A percentile compares a stretch with the other conserved stretches of the same genome.
Conservation (phyloP, 1,140 invertebrate species). For the Latrodectus geometricus region DNA sequence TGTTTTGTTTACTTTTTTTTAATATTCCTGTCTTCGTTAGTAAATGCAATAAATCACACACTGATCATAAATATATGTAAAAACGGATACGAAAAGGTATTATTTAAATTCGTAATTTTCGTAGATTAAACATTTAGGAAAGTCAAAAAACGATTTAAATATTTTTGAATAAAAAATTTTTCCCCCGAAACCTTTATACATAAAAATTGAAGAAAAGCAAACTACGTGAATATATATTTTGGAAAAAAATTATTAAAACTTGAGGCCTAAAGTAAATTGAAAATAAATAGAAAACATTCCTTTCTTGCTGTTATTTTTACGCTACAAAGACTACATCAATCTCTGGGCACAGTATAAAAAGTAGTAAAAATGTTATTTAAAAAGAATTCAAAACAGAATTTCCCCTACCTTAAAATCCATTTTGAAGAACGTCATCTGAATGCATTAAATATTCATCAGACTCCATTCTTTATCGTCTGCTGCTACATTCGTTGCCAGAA, state of each 20-base stretch:
- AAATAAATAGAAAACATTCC: conserved; percentile 50
- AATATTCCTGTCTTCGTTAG: no score
- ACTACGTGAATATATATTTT: not conserved
- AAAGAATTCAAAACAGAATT: conserved; percentile 16
- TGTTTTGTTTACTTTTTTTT: no score
- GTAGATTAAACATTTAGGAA: no score
- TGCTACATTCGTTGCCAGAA: conserved; percentile 35
- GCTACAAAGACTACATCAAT: conserved; percentile 38
- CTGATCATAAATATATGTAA: no score
- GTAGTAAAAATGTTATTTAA: conserved; percentile 31
- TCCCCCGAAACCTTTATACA: no score
- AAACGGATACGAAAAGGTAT: no score
- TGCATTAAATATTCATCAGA: conserved; percentile 58
- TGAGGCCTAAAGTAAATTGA: conserved; percentile 40
- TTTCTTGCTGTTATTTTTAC: conserved; percentile 25
- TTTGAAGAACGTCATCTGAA: conserved; percentile 51
- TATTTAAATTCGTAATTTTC: no score
- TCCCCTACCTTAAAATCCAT: conserved; percentile 31
- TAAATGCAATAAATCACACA: no score
- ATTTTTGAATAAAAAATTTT: no score
- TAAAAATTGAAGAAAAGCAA: not conserved
- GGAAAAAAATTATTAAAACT: conserved; percentile 22
- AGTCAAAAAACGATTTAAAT: no score
- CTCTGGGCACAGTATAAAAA: conserved; percentile 32
- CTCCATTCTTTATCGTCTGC: conserved; percentile 50